These are phyloP conservation scores for Drosophila athabasca DNA, from an alignment of 1,140 invertebrate species.

Conservation along the genomic window DNA sequence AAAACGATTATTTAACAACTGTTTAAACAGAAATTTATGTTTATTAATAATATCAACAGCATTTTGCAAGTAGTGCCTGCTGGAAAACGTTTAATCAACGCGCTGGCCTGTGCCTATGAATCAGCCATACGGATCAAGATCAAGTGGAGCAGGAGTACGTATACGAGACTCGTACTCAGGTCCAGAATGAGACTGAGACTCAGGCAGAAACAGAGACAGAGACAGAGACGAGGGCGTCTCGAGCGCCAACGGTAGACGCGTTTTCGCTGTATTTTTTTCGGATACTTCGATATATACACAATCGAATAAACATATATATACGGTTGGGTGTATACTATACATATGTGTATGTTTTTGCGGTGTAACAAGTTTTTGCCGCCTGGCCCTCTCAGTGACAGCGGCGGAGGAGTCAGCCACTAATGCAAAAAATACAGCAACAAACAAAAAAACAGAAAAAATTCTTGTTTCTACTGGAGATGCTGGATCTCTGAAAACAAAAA, in stretches of 20 bases:
- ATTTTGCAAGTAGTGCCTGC: conserved; percentile 15
- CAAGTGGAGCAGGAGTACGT: conserved; percentile 48
- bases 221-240: conserved; percentile 43
- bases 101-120: conserved; percentile 65
- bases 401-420: conserved; percentile 69
- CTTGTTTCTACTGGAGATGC: conserved; percentile 72
- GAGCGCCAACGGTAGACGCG: conserved; percentile 52
- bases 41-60: conserved; percentile 80
- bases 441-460: conserved; percentile 45
- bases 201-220: neutral
- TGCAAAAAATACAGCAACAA: conserved; percentile 37
- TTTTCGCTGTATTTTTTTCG: conserved; percentile 19
- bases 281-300: too few relatives aligned
- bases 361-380: conserved; percentile 76
- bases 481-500: conserved; percentile 53
- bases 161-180: conserved; percentile 2
- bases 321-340: conserved; percentile 22
- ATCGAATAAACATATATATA: neutral
- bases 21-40: conserved; percentile 77
- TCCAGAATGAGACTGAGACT: conserved; percentile 6
- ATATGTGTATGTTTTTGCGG: conserved; percentile 63
- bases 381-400: conserved; percentile 30
- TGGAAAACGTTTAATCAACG: conserved; percentile 68
- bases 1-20: conserved; percentile 77
- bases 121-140: conserved; percentile 66